A percentile compares a stretch with the other conserved stretches of the same genome.
phyloP scores from a whole-genome alignment of 2,113 vertebrate species.

The Pollachius pollachius region DNA sequence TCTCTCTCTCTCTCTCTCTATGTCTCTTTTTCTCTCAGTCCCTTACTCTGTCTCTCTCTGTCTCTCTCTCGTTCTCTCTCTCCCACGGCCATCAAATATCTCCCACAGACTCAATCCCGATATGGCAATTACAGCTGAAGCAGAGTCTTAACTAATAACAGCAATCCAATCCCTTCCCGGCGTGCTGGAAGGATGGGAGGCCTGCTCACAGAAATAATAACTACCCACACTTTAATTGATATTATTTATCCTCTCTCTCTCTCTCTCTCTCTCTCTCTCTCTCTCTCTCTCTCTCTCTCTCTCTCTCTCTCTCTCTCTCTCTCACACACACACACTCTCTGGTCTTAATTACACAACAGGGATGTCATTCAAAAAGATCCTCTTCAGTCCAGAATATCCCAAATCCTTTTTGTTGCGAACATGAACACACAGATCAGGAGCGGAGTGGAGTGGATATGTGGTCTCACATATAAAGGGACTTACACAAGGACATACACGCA shows the following conservation, averaged over 20 bases:
- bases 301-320: too few species aligned
- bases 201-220: constrained; percentile 52
- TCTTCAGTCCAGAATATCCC: too few species aligned
- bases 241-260: constrained; percentile 52
- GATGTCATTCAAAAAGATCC: too few species aligned
- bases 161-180: constrained; percentile 65
- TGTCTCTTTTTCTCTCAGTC: too few species aligned
- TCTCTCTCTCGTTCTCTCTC: background rate
- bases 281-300: too few species aligned
- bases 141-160: constrained; percentile 66
- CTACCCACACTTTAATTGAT: constrained; percentile 58
- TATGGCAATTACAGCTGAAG: constrained; percentile 62
- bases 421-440: too few species aligned
- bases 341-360: too few species aligned
- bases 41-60: too few species aligned
- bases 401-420: too few species aligned
- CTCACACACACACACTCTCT: too few species aligned
- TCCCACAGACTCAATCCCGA: constrained; percentile 61
- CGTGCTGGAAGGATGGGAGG: constrained; percentile 39
- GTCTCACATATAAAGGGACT: background rate
- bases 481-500: constrained; percentile 15
- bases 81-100: constrained; percentile 52
- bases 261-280: background rate
- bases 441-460: too few species aligned
- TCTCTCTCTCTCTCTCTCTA: too few species aligned